Base-by-base conservation (phyloP, 2,113 vertebrate species). In the Aptenodytes forsteri region DNA sequence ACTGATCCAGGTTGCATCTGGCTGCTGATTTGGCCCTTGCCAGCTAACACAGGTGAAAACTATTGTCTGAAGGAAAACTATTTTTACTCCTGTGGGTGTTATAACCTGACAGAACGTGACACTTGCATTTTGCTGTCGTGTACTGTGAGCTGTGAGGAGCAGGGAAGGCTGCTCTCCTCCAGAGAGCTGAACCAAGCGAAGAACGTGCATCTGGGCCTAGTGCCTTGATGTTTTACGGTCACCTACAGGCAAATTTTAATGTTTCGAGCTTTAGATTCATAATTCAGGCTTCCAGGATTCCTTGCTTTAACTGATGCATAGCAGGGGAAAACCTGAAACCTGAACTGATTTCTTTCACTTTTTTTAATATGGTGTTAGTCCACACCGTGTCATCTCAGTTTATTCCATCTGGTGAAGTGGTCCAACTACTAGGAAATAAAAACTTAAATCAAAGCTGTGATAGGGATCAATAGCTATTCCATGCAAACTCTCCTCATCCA, bases 341-440 rank as follows among this genome's bases (percentile, higher is more conserved):
- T 44, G 59, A 81, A 58, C 15, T 15, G 42, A 25, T 34, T 85
- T 83, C 6, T 58, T 71, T 72, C 20, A 17, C 8, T 18, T 54
- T n/a, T 50, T 58, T 22, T 8, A 34, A 1, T 21, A 3, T 4
- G 8, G 1, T 80, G 13, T 38, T 64, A 20, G 26, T 78, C 20
- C 14, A 14, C 3, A 29, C 10, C 0, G 0, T 0, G 1, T 36
- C 40, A 38, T 26, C 40, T 89, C 13, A 3, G 52, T 47, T 69
- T 46, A 58, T 79, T 82, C 36, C 3, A 1, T 17, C 36, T 32
- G 44, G 23, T 90, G 56, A 67, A 81, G 18, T 18, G 27, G 13
- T 36, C 30, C 50, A 36, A 34, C 13, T 66, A 26, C 2, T 26
- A 79, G 83, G 64, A 66, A 85, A 56, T 15, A 38, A 73, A 65